Evolutionary conservation across 2,113 vertebrate species (phyloP), one percentile per base, ranked within the genome.

Genomic region (Poeciliopsis prolifica): DNA sequence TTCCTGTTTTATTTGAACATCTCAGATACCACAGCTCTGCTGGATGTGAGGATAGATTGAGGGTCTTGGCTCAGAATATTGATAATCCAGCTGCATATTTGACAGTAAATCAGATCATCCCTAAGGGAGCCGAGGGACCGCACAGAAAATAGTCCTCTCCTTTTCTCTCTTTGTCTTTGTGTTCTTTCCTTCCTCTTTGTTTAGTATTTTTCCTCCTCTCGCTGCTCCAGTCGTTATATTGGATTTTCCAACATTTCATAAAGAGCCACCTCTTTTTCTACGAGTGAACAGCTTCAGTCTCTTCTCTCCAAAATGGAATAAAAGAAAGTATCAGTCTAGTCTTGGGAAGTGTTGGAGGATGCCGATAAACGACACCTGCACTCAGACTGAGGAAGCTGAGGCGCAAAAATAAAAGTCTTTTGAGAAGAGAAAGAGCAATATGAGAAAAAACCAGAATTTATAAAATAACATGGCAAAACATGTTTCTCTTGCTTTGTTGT

Each of bases 61-160:
- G 80, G 81, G 78, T 80, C 77, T 76, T 68, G 84, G 66, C 78
- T 75, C 77, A 89, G 89, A 92, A 91, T 86, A 90, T 86, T 76
- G 80, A 93, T 92, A 93, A 92, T 94, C 92, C 91, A 72, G 40
- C 81, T 70, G 37, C 61, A 77, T 78, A 89, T 84, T 73, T 86
- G 87, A 87, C 85, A 83, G 88, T 88, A 92, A 92, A 93, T 94
- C 91, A 92, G 83, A 76, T 86, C 87, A 86, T 90, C 80, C 86
- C 83, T 88, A 75, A 26, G 89, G 80, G 83, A 81, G 75, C 80
- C 61, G 17, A 15, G 66, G 82, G 81, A 82, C 72, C 48, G 58
- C 70, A 81, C 73, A 83, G 75, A 83, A 84, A 84, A 91, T 86
- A 68, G 72, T 79, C 61, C 81, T 82, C 77, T 86, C 79, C 74